Base-by-base conservation (phyloP, 2,113 vertebrate species). In the Heterocephalus glaber region DNA sequence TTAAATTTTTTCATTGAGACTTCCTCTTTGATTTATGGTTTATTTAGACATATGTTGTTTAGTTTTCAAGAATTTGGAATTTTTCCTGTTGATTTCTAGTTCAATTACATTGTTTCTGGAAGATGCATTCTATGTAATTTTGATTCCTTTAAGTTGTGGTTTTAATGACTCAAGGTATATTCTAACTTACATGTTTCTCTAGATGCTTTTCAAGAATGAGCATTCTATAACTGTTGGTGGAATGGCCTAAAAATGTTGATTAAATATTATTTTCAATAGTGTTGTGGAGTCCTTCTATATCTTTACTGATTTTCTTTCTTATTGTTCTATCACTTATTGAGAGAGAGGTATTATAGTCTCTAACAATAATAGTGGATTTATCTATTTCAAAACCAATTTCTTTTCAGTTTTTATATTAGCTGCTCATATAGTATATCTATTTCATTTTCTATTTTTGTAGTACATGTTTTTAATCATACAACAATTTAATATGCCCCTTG, bases 401-500 rank as follows among this genome's bases (percentile, higher is more conserved):
- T 70, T 86, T 96, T 96, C 44, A 58, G 33, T 87, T 68, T 92
- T 19, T 86, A 13, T 8, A 65, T 86, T 52, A 90, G 86, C 44
- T 77, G 33, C 26, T 83, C 54, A 58, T 2, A n/a, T 65, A 86
- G 54, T 24, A 38, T 65, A 54, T 82, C 17, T 13, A 66, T 63
- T 54, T 81, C 44, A 63, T 65, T 89, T 90, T 63, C n/a, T 49
- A 65, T 90, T 41, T 35, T 80, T 44, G 65, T 92, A 82, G 8
- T 41, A 38, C 54, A 65, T 56, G 10, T 60, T 60, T 84, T 92
- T 61, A 19, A 72, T 54, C n/a, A 61, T 44, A 66, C 61, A 96
- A 94, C 0, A 72, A 47, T 47, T 60, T 83, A 44, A 60, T 41
- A 38, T 13, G 44, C 19, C 33, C 0, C 4, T 56, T 58, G 12